Evolutionary conservation across 2,797 vertebrate genomes (phyloP).

Genomic region (Myotis pilosus): DNA sequence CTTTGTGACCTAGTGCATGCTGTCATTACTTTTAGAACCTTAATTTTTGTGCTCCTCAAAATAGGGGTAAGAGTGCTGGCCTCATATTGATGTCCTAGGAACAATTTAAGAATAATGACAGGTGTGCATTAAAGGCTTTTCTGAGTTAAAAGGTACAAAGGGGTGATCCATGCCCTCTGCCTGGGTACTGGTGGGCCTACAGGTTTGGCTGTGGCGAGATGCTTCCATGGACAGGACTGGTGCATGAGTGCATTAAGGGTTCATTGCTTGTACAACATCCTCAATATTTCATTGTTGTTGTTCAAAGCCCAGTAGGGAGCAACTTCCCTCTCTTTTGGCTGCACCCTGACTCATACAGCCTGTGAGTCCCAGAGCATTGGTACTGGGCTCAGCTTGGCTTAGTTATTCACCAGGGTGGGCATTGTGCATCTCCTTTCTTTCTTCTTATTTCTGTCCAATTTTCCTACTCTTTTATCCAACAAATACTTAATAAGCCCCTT

Average conservation of each 20-base stretch:
- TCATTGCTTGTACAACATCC: background rate
- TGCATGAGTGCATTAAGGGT: background rate
- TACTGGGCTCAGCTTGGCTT: background rate
- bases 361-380: background rate
- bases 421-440: background rate
- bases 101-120: background rate
- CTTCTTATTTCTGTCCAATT: background rate
- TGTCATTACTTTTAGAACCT: background rate
- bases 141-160: background rate
- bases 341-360: background rate
- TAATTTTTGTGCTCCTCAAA: background rate
- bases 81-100: background rate
- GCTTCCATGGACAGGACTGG: background rate
- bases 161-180: rapidly evolving
- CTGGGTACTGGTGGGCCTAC: background rate
- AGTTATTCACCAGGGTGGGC: background rate
- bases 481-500: background rate
- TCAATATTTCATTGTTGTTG: background rate
- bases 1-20: background rate
- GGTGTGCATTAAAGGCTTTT: background rate
- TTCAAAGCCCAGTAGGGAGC: background rate
- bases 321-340: background rate
- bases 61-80: background rate
- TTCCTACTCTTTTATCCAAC: background rate
- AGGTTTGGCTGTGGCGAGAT: background rate